Conservation (phyloP, 2,797 vertebrate species). For the Intellagama lesueurii region DNA sequence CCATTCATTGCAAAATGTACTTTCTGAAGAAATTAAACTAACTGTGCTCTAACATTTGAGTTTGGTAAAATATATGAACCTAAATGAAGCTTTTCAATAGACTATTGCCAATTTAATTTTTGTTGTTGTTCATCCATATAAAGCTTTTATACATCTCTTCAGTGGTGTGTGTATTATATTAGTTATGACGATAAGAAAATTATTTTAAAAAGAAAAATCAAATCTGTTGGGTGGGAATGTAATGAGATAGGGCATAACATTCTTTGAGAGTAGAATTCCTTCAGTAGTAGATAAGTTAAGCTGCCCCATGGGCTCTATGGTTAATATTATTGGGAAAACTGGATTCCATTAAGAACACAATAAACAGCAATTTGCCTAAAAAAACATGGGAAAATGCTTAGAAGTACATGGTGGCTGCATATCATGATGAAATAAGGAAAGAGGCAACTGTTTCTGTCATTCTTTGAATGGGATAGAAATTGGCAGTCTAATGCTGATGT, state of each 20-base stretch:
- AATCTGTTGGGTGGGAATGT: neutral
- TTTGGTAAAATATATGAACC: conserved; percentile 40
- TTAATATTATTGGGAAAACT: neutral
- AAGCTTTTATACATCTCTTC: neutral
- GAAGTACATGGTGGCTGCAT: neutral
- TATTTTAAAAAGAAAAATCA: neutral
- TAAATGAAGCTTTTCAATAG: conserved; percentile 31
- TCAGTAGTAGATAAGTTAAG: neutral
- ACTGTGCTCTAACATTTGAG: conserved; percentile 39
- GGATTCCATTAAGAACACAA: neutral
- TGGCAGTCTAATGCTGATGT: neutral
- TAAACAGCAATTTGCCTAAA: too few species aligned
- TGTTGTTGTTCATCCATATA: conserved; percentile 19
- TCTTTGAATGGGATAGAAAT: neutral
- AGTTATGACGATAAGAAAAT: neutral
- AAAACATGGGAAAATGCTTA: neutral
- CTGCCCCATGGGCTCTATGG: neutral
- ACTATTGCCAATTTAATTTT: neutral
- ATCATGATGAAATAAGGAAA: neutral
- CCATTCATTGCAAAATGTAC: neutral
- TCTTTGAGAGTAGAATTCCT: neutral
- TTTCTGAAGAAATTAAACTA: conserved; percentile 21
- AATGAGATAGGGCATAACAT: neutral
- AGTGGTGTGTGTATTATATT: neutral
- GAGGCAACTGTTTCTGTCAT: neutral